These are phyloP conservation scores for Ophthalmolycus amberensis DNA, from an alignment of 2,113 vertebrate genomes.

Conservation along the genomic window DNA sequence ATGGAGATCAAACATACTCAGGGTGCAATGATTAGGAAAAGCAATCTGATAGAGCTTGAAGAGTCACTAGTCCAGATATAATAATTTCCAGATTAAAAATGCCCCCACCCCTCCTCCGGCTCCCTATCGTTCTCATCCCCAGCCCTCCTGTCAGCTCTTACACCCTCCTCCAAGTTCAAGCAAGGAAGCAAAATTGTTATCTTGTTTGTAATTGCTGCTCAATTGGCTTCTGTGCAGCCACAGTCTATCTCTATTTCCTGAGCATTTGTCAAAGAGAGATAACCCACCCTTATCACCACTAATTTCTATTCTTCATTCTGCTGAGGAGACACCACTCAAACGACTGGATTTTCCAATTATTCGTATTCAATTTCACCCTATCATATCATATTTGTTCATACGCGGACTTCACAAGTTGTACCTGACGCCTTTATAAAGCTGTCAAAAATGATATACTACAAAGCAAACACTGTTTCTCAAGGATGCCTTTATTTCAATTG, in stretches of 20 bases:
- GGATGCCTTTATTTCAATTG: constrained; percentile 57
- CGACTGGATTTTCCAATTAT: constrained; percentile 56
- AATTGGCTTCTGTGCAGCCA: constrained; percentile 36
- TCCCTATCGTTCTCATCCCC: constrained; percentile 39
- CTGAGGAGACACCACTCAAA: constrained; percentile 52
- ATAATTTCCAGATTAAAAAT: constrained; percentile 86
- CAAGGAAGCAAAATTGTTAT: constrained; percentile 62
- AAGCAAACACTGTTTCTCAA: constrained; percentile 56
- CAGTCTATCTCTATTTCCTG: constrained; percentile 58
- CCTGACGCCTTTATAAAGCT: constrained; percentile 37
- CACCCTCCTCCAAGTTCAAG: constrained; percentile 64
- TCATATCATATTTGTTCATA: constrained; percentile 18
- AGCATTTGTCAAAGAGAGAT: constrained; percentile 62
- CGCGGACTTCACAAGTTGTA: constrained; percentile 18
- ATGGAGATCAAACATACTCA: constrained; percentile 97
- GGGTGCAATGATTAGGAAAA: constrained; percentile 94
- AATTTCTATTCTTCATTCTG: constrained; percentile 59
- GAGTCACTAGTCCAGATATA: constrained; percentile 88
- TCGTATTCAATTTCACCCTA: constrained; percentile 38
- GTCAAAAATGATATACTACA: constrained; percentile 66
- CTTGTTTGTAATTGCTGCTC: constrained; percentile 74
- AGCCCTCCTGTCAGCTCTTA: constrained; percentile 34
- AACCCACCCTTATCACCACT: constrained; percentile 52
- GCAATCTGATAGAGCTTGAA: constrained; percentile 89
- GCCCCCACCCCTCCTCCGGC: constrained; percentile 25